These are phyloP conservation scores for Botia kubotai DNA, from an alignment of 2,797 vertebrate species.

Conservation along the genomic window DNA sequence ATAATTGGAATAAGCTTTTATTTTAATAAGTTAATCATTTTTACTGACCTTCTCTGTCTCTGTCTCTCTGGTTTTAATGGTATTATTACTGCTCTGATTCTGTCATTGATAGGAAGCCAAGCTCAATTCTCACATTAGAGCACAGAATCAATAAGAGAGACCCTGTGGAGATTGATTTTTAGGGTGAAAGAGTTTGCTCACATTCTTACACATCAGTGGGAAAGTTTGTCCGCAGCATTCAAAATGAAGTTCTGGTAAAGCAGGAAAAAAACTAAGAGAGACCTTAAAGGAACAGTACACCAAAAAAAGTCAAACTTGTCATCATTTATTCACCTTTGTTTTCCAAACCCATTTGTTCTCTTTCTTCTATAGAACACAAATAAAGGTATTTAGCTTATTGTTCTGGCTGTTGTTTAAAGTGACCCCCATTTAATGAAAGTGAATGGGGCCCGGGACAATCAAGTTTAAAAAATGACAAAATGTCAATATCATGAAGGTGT, in stretches of 20 bases:
- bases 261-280: neutral
- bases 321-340: neutral
- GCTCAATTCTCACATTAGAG: slow-evolving; percentile 39
- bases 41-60: neutral
- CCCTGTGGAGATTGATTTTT: slow-evolving; percentile 17
- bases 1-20: neutral
- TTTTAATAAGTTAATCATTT: neutral
- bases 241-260: slow-evolving; percentile 2
- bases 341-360: too few species aligned
- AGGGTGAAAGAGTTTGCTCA: slow-evolving; percentile 14
- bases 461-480: neutral
- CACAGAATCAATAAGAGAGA: slow-evolving; percentile 24
- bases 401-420: neutral
- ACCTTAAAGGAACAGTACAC: neutral
- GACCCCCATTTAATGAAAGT: neutral
- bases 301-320: neutral
- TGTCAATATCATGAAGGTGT: neutral
- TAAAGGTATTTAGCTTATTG: neutral
- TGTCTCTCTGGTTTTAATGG: slow-evolving; percentile 2
- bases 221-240: neutral
- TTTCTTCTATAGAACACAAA: neutral
- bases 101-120: slow-evolving; percentile 20
- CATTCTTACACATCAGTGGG: slow-evolving; percentile 23
- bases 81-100: slow-evolving; percentile 32
- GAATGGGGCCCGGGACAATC: neutral